Percentiles rank a stretch among this genome's conserved stretches.
These are phyloP conservation scores for Flabesymbios commensalis DNA, from an alignment of 2,888 invertebrate species.

Conservation along the genomic window DNA sequence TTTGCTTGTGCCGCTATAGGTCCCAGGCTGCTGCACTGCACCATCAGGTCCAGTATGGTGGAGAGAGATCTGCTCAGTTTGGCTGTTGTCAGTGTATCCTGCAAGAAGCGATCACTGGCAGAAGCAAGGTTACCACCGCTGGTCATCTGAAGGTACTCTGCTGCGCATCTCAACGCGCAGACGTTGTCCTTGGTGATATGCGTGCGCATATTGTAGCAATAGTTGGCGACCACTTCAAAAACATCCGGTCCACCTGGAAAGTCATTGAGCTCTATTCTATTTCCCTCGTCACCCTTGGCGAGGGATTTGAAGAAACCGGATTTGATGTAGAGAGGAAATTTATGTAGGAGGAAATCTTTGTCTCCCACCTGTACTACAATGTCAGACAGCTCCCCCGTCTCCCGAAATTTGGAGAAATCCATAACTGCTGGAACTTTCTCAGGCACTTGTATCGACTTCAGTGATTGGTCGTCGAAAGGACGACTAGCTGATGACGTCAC, in stretches of 20 bases:
- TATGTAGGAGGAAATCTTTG: conserved; percentile 54
- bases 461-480: too few species aligned
- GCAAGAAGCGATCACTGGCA: conserved; percentile 48
- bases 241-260: conserved; percentile 58
- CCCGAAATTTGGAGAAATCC: conserved; percentile 31
- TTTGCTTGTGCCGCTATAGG: conserved; percentile 46
- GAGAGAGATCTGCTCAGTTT: conserved; percentile 46
- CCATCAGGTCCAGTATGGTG: conserved; percentile 42
- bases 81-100: conserved; percentile 50
- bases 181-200: conserved; percentile 14
- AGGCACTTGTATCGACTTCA: not conserved
- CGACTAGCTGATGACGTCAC: too few species aligned
- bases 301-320: conserved; percentile 54
- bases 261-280: conserved; percentile 40
- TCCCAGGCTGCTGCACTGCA: conserved; percentile 44
- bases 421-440: conserved; percentile 4
- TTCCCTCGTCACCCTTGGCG: conserved; percentile 37
- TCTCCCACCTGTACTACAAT: conserved; percentile 52
- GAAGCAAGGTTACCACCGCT: conserved; percentile 49
- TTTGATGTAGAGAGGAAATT: conserved; percentile 58
- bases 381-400: conserved; percentile 56
- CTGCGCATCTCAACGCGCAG: conserved; percentile 44
- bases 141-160: conserved; percentile 55
- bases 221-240: conserved; percentile 56
- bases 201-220: conserved; percentile 46